Conservation (phyloP, 2,113 vertebrate genomes). For the Pleuronectes platessa region DNA sequence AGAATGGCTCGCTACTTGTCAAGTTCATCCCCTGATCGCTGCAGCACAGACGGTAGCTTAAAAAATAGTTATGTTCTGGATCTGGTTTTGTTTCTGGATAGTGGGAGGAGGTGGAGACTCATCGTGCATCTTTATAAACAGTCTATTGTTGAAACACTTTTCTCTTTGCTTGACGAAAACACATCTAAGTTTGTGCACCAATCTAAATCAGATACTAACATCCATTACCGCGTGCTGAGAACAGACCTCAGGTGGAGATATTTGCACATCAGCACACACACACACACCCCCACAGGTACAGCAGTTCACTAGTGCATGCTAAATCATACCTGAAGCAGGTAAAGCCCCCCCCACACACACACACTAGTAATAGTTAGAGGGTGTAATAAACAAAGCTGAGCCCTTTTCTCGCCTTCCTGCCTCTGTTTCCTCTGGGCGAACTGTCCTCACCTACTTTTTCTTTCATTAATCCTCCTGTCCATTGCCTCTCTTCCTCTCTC, state of each 20-base stretch:
- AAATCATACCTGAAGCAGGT: slow-evolving; percentile 56
- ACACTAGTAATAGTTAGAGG: slow-evolving; percentile 56
- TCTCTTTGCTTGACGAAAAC: background rate
- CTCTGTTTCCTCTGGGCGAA: slow-evolving; percentile 48
- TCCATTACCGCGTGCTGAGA: slow-evolving; percentile 7
- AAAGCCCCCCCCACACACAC: slow-evolving; percentile 29
- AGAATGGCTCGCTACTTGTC: no score
- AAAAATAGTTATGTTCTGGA: no score
- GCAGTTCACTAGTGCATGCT: slow-evolving; percentile 49
- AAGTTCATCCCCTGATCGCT: no score
- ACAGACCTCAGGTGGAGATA: slow-evolving; percentile 15
- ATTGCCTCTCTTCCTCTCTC: background rate
- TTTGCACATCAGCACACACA: slow-evolving; percentile 18
- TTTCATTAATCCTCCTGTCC: background rate
- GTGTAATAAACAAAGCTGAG: slow-evolving; percentile 76
- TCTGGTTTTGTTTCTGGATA: no score
- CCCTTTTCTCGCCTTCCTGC: slow-evolving; percentile 46
- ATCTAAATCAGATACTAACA: slow-evolving; percentile 1
- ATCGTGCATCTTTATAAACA: background rate
- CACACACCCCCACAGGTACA: slow-evolving; percentile 17
- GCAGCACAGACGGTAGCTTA: no score
- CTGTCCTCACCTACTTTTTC: slow-evolving; percentile 6
- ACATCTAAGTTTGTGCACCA: background rate
- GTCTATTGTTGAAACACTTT: background rate
- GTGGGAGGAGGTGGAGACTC: no score